Conservation (phyloP, 2,113 vertebrate species). For the Halichoeres trimaculatus region DNA sequence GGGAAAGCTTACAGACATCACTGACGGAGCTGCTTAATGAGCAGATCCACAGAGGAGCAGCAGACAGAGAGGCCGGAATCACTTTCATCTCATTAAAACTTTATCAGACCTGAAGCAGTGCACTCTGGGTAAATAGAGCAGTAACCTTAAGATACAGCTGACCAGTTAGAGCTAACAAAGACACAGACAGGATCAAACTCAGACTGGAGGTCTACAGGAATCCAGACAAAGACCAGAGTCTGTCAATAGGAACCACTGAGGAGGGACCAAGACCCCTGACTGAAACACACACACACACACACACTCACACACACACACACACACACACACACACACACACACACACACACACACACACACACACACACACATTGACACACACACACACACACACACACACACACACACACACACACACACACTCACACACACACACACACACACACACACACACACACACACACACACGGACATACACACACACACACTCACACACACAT, state of each 20-base stretch:
- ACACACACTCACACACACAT: no score
- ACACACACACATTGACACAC: no score
- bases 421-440: background rate
- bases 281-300: no score
- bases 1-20: slow-evolving; percentile 51
- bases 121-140: background rate
- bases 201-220: slow-evolving; percentile 7
- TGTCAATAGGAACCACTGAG: background rate
- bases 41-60: slow-evolving; percentile 1
- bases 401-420: slow-evolving; percentile 16
- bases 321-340: no score
- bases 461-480: no score
- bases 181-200: slow-evolving; percentile 5
- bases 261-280: background rate
- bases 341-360: no score
- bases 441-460: background rate
- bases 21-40: slow-evolving; percentile 39
- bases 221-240: slow-evolving; percentile 2
- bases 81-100: slow-evolving; percentile 31
- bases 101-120: slow-evolving; percentile 24
- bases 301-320: no score
- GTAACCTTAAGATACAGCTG: slow-evolving; percentile 10
- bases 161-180: background rate
- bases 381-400: slow-evolving; percentile 14
- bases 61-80: background rate